Evolutionary conservation across 2,113 vertebrate genomes (phyloP).

Genomic region (Nycticebus coucang): DNA sequence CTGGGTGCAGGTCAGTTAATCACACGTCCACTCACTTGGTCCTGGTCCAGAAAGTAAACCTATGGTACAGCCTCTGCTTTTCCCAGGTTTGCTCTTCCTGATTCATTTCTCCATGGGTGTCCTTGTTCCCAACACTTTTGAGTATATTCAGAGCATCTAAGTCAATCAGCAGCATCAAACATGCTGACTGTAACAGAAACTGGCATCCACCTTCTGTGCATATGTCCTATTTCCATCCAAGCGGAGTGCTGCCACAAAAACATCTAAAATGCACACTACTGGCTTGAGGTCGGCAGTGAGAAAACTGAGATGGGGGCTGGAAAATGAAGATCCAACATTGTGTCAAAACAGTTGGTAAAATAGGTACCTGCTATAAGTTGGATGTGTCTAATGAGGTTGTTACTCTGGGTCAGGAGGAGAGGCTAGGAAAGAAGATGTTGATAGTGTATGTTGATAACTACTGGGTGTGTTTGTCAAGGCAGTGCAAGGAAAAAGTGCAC

Average conservation of each 20-base stretch:
- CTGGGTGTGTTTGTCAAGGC: not conserved
- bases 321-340: not conserved
- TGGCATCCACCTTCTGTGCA: not conserved
- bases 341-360: not conserved
- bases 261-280: not conserved
- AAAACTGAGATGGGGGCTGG: not conserved
- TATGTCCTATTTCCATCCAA: not conserved
- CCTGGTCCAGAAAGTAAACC: not conserved
- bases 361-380: not conserved
- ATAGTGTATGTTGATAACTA: not conserved
- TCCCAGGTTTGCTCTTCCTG: not conserved
- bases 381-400: not conserved
- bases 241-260: not conserved
- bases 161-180: not conserved
- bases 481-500: not conserved
- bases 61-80: not conserved
- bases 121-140: not conserved
- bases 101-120: not conserved
- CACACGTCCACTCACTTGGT: not conserved
- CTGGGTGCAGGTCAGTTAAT: not conserved
- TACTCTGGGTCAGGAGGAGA: not conserved
- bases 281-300: slow-evolving; percentile 25
- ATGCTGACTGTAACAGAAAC: not conserved
- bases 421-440: not conserved
- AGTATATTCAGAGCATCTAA: not conserved